Conservation (phyloP, 2,113 vertebrate genomes). For the Saccopteryx bilineata region DNA sequence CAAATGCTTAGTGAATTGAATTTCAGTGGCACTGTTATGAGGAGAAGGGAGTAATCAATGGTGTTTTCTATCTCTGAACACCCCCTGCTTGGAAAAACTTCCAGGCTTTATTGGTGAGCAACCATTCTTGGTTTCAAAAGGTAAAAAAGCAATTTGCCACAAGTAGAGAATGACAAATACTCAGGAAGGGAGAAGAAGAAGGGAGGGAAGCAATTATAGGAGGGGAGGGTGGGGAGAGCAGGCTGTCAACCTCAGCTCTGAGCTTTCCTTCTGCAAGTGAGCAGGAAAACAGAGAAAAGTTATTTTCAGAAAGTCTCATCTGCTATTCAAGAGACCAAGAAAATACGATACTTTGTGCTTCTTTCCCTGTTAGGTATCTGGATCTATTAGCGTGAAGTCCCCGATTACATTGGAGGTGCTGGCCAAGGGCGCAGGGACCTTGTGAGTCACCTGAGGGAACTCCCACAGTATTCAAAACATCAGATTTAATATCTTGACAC, state of each 20-base stretch:
- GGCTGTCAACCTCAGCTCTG: not conserved
- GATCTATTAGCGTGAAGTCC: not conserved
- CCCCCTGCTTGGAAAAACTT: not conserved
- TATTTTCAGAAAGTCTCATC: slow-evolving; percentile 59
- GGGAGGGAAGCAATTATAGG: slow-evolving; percentile 35
- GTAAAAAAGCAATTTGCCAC: slow-evolving; percentile 74
- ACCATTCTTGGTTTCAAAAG: slow-evolving; percentile 62
- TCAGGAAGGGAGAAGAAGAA: slow-evolving; percentile 57
- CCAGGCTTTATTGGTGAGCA: slow-evolving; percentile 34
- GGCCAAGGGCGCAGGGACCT: not conserved
- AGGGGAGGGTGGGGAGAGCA: not conserved
- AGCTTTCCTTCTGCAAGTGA: slow-evolving; percentile 32
- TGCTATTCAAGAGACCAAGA: not conserved
- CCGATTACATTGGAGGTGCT: not conserved
- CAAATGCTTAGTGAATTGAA: not conserved
- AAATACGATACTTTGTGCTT: not conserved
- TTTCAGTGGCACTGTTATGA: not conserved
- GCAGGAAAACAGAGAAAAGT: slow-evolving; percentile 47
- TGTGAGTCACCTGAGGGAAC: not conserved
- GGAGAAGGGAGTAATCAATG: not conserved
- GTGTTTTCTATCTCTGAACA: slow-evolving; percentile 20
- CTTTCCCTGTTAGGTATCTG: not conserved
- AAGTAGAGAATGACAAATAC: slow-evolving; percentile 72
- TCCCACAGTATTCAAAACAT: not conserved
- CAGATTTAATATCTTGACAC: not conserved